Evolutionary conservation across 2,797 vertebrate genomes (phyloP), one percentile per base, ranked within the genome.

Genomic region (Pipistrellus nathusii): DNA sequence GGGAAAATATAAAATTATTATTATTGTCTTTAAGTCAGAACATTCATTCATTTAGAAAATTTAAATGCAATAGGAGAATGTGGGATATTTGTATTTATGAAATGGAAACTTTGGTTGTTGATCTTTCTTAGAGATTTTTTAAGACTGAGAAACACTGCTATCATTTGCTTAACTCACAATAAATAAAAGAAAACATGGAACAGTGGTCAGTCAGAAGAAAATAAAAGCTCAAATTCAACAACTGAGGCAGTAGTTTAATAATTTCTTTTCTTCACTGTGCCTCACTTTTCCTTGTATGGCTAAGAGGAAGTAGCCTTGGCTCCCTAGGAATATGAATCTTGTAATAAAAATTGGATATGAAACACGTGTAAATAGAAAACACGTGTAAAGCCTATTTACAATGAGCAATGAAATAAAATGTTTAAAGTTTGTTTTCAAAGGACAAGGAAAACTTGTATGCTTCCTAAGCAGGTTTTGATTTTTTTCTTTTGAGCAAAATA

Each of bases 11-110:
- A 80, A 76, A 83, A 27, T 57, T 64, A 55, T 55, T 75, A 88
- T 85, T 71, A 8, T 6, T 88, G 64, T 72, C 25, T 84, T 59
- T 46, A 77, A 73, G 81, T 64, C 8, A 71, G 85, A 76, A 82
- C 46, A 5, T 76, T 94, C 15, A 93, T 85, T 84, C 68, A 77
- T 46, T 94, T 94, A 81, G 15, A 95, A 89, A 92, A 75, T 64
- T 46, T 62, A 81, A 85, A 76, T 76, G 20, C 55, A 82, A 51
- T 41, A 77, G 32, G 41, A 92, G 11, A 59, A 18, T 73, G 72
- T 64, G 15, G 46, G 35, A 69, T 69, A 18, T 48, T 35, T 83
- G 41, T 44, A 25, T 88, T 69, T 85, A 10, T 76, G 46, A 66
- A 84, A 62, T 32, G 15, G 21, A 5, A 90, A 75, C 9, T 62